Evolutionary conservation across 2,113 vertebrate genomes (phyloP).

Genomic region (Emydocephalus ijimae): DNA sequence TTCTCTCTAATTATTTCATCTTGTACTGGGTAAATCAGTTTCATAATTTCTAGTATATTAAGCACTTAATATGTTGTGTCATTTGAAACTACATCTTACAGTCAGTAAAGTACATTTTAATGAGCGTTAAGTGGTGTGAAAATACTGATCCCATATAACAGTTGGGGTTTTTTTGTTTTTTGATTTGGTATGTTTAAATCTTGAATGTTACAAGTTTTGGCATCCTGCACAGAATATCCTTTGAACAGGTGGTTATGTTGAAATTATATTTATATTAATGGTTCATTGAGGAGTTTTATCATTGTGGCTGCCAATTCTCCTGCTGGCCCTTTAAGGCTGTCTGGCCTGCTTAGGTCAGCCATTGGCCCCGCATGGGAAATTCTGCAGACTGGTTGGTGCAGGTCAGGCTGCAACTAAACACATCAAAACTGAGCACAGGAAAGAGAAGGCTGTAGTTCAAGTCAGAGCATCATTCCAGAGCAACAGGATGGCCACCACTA

Average conservation of each 20-base stretch:
- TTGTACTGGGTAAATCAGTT: conserved; percentile 71
- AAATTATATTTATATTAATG: neutral
- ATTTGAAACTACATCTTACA: conserved; percentile 78
- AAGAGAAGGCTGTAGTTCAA: neutral
- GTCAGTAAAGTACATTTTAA: conserved; percentile 82
- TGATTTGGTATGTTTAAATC: conserved; percentile 20
- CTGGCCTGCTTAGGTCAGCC: neutral
- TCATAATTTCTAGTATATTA: conserved; percentile 87
- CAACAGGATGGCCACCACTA: neutral
- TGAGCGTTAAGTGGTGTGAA: conserved; percentile 79
- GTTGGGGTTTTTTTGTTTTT: conserved; percentile 24
- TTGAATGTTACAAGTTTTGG: conserved; percentile 19
- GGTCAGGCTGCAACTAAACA: neutral
- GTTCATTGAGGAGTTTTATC: neutral
- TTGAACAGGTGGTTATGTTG: conserved; percentile 31
- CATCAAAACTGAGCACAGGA: neutral
- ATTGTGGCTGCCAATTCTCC: neutral
- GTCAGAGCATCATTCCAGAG: neutral
- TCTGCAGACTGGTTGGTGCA: neutral
- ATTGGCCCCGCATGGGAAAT: neutral
- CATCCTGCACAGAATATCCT: neutral
- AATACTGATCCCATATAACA: conserved; percentile 62
- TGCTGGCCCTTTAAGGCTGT: neutral
- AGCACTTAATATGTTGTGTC: conserved; percentile 84
- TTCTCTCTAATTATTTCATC: conserved; percentile 78